Evolutionary conservation across 1,140 invertebrate species (phyloP).

Genomic region (Megalopta genalis): DNA sequence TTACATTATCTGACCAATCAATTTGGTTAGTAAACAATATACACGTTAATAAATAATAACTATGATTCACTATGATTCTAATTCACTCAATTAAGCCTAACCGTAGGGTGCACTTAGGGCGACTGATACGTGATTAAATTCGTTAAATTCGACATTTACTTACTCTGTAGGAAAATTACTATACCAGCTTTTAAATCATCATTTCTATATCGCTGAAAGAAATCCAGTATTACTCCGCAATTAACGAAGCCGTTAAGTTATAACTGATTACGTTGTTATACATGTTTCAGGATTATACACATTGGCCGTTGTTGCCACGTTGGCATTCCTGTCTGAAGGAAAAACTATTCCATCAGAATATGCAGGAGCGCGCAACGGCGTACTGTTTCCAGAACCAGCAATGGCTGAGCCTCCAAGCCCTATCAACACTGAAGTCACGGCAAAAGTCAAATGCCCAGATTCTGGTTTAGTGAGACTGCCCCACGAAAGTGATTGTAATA

Average conservation of each 20-base stretch:
- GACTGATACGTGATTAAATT: no score
- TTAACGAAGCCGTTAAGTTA: neutral
- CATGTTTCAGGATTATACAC: neutral
- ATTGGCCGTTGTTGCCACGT: neutral
- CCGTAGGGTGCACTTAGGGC: no score
- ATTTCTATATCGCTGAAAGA: no score
- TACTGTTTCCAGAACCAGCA: neutral
- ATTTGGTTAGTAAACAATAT: no score
- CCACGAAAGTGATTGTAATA: neutral
- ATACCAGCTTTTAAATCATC: no score
- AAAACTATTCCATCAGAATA: neutral
- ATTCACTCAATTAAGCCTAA: no score
- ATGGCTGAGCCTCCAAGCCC: no score
- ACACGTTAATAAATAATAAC: no score
- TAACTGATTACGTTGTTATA: neutral
- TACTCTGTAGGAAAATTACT: no score
- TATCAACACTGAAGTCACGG: neutral
- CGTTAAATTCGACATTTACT: no score
- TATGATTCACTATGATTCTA: no score
- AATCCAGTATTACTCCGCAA: neutral
- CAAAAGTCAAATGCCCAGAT: neutral
- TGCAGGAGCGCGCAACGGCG: neutral
- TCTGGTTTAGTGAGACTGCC: neutral
- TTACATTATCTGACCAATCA: no score
- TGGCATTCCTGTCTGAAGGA: neutral